phyloP scores from a whole-genome alignment of 2,888 invertebrate genomes.

The Carterocephalus palaemon region DNA sequence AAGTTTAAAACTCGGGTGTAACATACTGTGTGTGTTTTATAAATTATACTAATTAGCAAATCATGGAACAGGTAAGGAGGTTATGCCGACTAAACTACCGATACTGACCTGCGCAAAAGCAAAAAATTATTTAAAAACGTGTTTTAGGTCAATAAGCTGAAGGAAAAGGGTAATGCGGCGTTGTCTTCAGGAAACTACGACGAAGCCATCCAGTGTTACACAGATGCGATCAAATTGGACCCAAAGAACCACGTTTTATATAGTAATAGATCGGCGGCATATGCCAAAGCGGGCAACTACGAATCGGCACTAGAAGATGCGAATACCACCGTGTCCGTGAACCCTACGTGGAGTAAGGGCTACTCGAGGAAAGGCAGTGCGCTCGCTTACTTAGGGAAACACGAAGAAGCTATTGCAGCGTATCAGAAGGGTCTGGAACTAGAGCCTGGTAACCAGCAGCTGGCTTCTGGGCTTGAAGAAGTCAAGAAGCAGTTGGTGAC shows the following conservation, averaged over 20 bases:
- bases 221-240: slow-evolving; percentile 89
- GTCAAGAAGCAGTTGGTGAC: slow-evolving; percentile 61
- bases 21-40: slow-evolving; percentile 13
- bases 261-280: slow-evolving; percentile 95
- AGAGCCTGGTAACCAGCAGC: slow-evolving; percentile 85
- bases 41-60: slow-evolving; percentile 30
- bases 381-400: slow-evolving; percentile 85
- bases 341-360: slow-evolving; percentile 92
- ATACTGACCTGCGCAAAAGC: slow-evolving; percentile 19
- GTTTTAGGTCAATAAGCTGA: slow-evolving; percentile 87
- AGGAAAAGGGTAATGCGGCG: slow-evolving; percentile 92
- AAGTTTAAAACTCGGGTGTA: slow-evolving; percentile 8
- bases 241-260: slow-evolving; percentile 91
- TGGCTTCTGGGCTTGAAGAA: slow-evolving; percentile 83
- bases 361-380: slow-evolving; percentile 95
- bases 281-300: slow-evolving; percentile 88
- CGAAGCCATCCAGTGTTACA: slow-evolving; percentile 88
- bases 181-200: slow-evolving; percentile 86
- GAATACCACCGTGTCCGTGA: slow-evolving; percentile 87
- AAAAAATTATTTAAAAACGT: slow-evolving; percentile 19
- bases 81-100: slow-evolving; percentile 48
- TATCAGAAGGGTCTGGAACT: slow-evolving; percentile 84
- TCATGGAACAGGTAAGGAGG: slow-evolving; percentile 71
- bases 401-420: slow-evolving; percentile 86
- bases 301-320: slow-evolving; percentile 89